phyloP scores from a whole-genome alignment of 2,888 invertebrate genomes.

The Salticus scenicus region DNA sequence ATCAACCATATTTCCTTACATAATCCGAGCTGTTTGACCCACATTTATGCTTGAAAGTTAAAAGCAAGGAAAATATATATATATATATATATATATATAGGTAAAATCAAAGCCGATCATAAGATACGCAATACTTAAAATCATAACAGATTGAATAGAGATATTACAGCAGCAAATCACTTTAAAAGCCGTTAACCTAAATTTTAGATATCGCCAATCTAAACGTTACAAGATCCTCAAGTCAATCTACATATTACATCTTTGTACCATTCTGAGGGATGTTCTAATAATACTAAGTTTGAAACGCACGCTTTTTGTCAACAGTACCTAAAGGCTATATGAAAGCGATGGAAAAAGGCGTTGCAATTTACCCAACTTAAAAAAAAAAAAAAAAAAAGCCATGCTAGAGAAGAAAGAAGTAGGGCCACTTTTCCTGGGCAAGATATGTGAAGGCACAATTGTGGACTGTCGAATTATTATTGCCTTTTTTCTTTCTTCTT shows the following conservation, averaged over 20 bases:
- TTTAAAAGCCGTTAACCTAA: constrained; percentile 16
- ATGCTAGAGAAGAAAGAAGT: constrained; percentile 18
- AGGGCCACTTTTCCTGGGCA: constrained; percentile 12
- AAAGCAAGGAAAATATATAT: no score
- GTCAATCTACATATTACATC: neutral
- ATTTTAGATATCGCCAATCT: neutral
- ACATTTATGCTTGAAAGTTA: no score
- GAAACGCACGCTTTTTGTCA: constrained; percentile 10
- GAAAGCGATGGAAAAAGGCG: constrained; percentile 66
- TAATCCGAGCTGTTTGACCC: no score
- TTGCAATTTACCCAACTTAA: constrained; percentile 48
- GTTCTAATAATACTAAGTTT: neutral
- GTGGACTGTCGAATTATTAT: constrained; percentile 27
- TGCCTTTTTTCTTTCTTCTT: neutral
- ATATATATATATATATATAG: no score
- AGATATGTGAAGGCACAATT: constrained; percentile 40
- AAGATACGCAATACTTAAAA: no score
- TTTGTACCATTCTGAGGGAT: neutral
- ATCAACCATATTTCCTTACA: no score
- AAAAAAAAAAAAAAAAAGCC: no score
- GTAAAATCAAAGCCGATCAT: no score
- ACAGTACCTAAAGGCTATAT: constrained; percentile 7
- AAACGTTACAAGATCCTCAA: neutral
- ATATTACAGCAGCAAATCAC: no score
- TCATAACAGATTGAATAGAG: no score